These are phyloP conservation scores for Poecilia gillii DNA, from an alignment of 2,797 vertebrate genomes.

Conservation along the genomic window DNA sequence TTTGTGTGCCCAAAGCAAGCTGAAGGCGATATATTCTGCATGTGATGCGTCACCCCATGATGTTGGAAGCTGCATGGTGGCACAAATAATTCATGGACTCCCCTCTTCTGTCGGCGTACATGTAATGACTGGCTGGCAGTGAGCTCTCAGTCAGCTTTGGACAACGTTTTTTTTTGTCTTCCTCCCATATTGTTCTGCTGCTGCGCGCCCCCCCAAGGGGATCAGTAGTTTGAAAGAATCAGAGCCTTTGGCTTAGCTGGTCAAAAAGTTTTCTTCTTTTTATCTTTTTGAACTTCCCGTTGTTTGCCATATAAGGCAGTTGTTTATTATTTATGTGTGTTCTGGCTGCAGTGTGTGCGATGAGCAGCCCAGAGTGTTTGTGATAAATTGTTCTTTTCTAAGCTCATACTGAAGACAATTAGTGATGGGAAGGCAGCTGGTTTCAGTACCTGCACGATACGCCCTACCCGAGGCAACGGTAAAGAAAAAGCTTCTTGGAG, in stretches of 20 bases:
- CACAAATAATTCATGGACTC: conserved; percentile 56
- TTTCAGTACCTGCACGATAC: conserved; percentile 1
- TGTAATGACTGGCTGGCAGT: conserved; percentile 46
- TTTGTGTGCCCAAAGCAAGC: conserved; percentile 30
- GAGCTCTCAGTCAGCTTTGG: conserved; percentile 57
- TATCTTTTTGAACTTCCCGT: conserved; percentile 30
- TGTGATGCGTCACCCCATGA: conserved; percentile 34
- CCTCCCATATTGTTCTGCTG: conserved; percentile 34
- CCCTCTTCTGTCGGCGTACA: conserved; percentile 34
- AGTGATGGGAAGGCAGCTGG: background rate
- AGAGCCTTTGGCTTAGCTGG: conserved; percentile 31
- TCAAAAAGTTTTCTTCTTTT: conserved; percentile 49
- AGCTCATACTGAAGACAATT: background rate
- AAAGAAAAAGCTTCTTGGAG: conserved; percentile 4
- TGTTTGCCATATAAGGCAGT: conserved; percentile 6
- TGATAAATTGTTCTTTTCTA: conserved; percentile 11
- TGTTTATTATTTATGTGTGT: conserved; percentile 40
- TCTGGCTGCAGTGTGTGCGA: conserved; percentile 13
- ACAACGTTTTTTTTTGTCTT: conserved; percentile 30
- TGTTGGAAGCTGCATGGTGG: conserved; percentile 31
- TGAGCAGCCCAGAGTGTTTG: conserved; percentile 5
- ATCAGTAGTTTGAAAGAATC: conserved; percentile 47
- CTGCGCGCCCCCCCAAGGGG: conserved; percentile 31
- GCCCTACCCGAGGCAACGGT: background rate
- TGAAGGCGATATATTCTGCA: conserved; percentile 31